Percentiles rank a stretch among this genome's conserved stretches.
phyloP scores from a whole-genome alignment of 2,113 vertebrate species.

The Solea senegalensis region DNA sequence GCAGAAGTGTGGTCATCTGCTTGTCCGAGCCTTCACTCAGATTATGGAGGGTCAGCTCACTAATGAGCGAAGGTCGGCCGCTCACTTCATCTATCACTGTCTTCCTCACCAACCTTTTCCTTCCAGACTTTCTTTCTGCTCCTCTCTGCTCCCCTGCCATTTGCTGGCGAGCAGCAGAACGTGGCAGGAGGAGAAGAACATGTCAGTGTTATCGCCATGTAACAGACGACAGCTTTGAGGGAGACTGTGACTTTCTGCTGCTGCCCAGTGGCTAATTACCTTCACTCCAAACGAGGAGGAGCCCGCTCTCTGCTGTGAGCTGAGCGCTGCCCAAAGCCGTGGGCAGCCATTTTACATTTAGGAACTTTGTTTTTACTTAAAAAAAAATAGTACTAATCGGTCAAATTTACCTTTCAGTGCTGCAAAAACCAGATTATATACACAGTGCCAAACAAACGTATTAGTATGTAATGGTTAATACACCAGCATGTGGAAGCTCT shows the following conservation, averaged over 20 bases:
- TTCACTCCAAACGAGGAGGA: constrained; percentile 21
- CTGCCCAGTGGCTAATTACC: constrained; percentile 69
- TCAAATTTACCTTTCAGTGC: too few relatives aligned
- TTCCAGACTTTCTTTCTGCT: constrained; percentile 11
- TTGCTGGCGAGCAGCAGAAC: constrained; percentile 40
- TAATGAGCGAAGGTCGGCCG: constrained; percentile 64
- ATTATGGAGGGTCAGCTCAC: constrained; percentile 57
- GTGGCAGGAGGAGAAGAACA: constrained; percentile 49
- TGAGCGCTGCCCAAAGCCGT: constrained; percentile 31
- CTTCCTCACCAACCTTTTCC: constrained; percentile 34
- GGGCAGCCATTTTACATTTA: constrained; percentile 33
- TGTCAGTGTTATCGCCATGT: constrained; percentile 73
- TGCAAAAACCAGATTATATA: too few relatives aligned
- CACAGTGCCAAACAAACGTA: too few relatives aligned
- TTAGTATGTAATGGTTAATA: too few relatives aligned
- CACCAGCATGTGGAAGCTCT: too few relatives aligned
- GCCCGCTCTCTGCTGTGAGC: constrained; percentile 7
- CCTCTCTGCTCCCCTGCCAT: constrained; percentile 23
- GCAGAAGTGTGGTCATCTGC: constrained; percentile 33
- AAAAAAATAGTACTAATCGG: too few relatives aligned
- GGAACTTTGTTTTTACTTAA: not conserved
- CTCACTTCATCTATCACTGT: constrained; percentile 65
- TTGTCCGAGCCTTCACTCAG: constrained; percentile 29
- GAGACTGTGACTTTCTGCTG: constrained; percentile 54
- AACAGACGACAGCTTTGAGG: constrained; percentile 70